These are phyloP conservation scores for Anomalospiza imberbis DNA, from an alignment of 2,797 vertebrate species.

Conservation along the genomic window DNA sequence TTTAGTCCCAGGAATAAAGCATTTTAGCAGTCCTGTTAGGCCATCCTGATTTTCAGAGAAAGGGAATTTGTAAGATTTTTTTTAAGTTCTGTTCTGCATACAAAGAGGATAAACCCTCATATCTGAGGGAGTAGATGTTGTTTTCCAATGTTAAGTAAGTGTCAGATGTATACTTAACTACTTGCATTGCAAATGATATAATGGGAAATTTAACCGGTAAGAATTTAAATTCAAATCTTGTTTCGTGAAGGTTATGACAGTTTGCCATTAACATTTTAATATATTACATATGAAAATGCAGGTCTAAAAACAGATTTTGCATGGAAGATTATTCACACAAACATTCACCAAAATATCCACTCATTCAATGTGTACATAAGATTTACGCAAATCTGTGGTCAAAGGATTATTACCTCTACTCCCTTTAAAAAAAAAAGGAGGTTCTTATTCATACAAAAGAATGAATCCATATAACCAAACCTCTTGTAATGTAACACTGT, in stretches of 20 bases:
- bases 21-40: background rate
- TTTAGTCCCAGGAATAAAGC: background rate
- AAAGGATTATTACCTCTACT: slow-evolving; percentile 32
- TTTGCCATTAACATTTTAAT: slow-evolving; percentile 47
- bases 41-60: background rate
- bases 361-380: slow-evolving; percentile 14
- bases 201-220: slow-evolving; percentile 48
- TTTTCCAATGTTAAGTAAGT: slow-evolving; percentile 36
- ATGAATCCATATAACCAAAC: slow-evolving; percentile 47
- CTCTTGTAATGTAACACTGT: slow-evolving; percentile 60
- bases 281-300: slow-evolving; percentile 41
- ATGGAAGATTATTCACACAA: slow-evolving; percentile 40
- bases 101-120: background rate
- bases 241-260: slow-evolving; percentile 30
- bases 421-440: background rate
- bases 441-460: slow-evolving; percentile 56
- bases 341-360: background rate
- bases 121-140: slow-evolving; percentile 11
- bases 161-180: slow-evolving; percentile 48
- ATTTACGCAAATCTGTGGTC: slow-evolving; percentile 43
- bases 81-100: background rate
- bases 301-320: slow-evolving; percentile 44
- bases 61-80: background rate
- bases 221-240: slow-evolving; percentile 49
- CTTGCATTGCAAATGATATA: slow-evolving; percentile 61